Base-by-base conservation (phyloP, 2,113 vertebrate species). In the Ictalurus furcatus region DNA sequence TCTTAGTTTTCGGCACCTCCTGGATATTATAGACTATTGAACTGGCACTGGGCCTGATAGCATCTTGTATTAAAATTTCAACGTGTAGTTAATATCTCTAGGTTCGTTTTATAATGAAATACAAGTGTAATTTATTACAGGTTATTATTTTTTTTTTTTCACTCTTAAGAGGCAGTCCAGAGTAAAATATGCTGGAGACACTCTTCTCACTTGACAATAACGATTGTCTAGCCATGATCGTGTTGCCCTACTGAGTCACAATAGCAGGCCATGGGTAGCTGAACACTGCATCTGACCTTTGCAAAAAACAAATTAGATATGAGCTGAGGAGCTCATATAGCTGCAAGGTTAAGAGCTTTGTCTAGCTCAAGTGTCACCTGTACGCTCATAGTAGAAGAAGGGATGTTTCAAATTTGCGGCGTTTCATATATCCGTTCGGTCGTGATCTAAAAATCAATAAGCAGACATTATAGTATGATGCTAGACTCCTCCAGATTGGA, bases 231-330 rank as follows among this genome's bases (percentile, higher is more conserved):
- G 92, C 93, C 87, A 63, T 84, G 88, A 91, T 92, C 91, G 83
- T 78, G 56, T 71, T 82, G 74, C 54, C 25, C 90, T 87, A 87
- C 91, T 92, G 87, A 91, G 90, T 89, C 85, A 84, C 61, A 7
- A 37, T 85, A 90, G 92, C 90, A 93, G 61, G 90, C 92, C 87
- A 89, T 92, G 85, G 90, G 82, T 85, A 81, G 61, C 90, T 92
- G 92, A 90, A 93, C 92, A 90, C 91, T 89, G 86, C 88, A 89
- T 74, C 44, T 94, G 93, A 94, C 94, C 94, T 94, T 95, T 94
- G 61, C 89, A 91, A 89, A 91, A 91, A 91, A 92, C 87, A 88
- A 92, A 91, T 90, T 92, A 83, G 87, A 85, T 65, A 85, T 89
- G 81, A 85, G 74, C 87, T 80, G 83, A 84, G 84, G 83, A 67